Evolutionary conservation across 2,888 invertebrate genomes (phyloP), one percentile per base, ranked within the genome.

Genomic region (Drosophila hamatofila): DNA sequence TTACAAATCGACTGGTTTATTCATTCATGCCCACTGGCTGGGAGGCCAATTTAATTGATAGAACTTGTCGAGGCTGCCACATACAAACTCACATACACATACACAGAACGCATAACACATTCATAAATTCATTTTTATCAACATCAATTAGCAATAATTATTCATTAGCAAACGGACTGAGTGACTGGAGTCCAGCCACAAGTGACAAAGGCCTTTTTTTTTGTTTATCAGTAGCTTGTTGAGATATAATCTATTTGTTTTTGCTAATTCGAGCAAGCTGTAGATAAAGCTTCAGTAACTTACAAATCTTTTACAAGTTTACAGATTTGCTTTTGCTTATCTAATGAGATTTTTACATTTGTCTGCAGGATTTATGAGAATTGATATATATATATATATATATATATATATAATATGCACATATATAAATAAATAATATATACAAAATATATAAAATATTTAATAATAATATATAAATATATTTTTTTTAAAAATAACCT

Each of bases 131-230:
- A 83, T 80, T 85, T 79, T 84, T 85, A 85, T 85, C 83, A 85
- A 77, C 86, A 85, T 83, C 90, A 88, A 88, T 88, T 89, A 89
- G 88, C 86, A 73, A 88, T 89, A 90, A 88, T 88, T 90, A 88
- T 81, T 89, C 78, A 88, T 88, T 85, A 79, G 81, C 46, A 25
- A 33, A 30, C 62, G 23, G 42, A 9, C 60, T 33, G 33, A 60
- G 48, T 37, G n/a, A 52, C 49, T 42, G 37, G 23, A 62, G 35
- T 49, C 59, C 30, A 58, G 48, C 49, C 27, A 25, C 41, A 65
- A 59, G 48, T 68, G 78, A 51, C 65, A 72, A 62, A 60, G 60
- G 39, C 56, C 12, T 41, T 49, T 60, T 71, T 21, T 16, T 39
- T 42, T 42, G 0, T 23, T 48, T 48, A 71, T 60, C 64, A 63